These are phyloP conservation scores for Drosophila tani DNA, from an alignment of 1,140 invertebrate species.

Conservation along the genomic window DNA sequence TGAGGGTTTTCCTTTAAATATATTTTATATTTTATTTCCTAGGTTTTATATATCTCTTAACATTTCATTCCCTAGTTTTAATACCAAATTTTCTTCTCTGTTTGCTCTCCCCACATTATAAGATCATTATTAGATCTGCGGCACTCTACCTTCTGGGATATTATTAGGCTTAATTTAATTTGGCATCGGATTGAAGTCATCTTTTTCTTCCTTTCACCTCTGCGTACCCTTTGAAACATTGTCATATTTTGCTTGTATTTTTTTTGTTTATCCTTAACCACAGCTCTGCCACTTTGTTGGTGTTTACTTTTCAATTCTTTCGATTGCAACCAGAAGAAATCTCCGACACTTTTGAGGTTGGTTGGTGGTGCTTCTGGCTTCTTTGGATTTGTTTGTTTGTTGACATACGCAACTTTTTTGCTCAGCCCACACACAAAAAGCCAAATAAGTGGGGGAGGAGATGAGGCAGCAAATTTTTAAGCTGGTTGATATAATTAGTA, in stretches of 20 bases:
- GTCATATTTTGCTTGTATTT: slow-evolving; percentile 5
- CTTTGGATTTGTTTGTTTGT: slow-evolving; percentile 41
- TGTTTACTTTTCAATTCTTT: slow-evolving; percentile 39
- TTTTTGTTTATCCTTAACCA: slow-evolving; percentile 11
- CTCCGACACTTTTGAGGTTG: slow-evolving; percentile 3
- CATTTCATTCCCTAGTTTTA: no score
- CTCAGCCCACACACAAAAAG: slow-evolving; percentile 29
- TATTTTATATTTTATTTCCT: neutral
- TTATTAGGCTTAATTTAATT: slow-evolving; percentile 32
- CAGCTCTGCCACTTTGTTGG: slow-evolving; percentile 33
- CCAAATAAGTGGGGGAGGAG: slow-evolving; percentile 2
- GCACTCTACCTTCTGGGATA: neutral
- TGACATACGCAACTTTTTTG: slow-evolving; percentile 43
- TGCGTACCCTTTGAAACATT: neutral
- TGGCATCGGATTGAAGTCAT: slow-evolving; percentile 20
- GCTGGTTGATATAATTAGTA: slow-evolving; percentile 18
- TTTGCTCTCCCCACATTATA: slow-evolving; percentile 30
- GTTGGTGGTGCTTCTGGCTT: neutral
- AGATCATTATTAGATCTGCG: slow-evolving; percentile 1
- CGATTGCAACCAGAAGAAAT: slow-evolving; percentile 9
- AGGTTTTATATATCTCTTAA: no score
- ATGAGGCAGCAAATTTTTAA: slow-evolving; percentile 37
- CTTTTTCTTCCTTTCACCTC: neutral
- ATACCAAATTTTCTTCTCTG: neutral
- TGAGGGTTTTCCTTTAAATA: no score